Evolutionary conservation across 2,797 vertebrate genomes (phyloP).

Genomic region (Argentina silus): DNA sequence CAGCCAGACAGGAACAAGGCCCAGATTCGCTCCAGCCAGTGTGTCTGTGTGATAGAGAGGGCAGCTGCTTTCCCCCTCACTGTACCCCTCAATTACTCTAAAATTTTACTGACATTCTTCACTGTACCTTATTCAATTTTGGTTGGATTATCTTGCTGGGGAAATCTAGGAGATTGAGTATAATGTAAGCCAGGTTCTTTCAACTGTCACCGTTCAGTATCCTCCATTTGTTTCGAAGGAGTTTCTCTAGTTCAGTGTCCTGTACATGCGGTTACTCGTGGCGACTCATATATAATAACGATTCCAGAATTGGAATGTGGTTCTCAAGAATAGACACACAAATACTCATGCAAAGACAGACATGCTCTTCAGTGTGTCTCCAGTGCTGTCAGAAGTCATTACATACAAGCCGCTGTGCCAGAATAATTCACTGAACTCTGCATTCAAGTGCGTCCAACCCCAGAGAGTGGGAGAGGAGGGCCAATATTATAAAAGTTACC

Average conservation of each 20-base stretch:
- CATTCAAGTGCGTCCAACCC: slow-evolving; percentile 65
- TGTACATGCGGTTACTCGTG: slow-evolving; percentile 54
- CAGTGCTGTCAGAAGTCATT: slow-evolving; percentile 77
- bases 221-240: slow-evolving; percentile 39
- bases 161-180: slow-evolving; percentile 7
- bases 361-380: slow-evolving; percentile 73
- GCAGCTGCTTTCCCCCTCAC: slow-evolving; percentile 57
- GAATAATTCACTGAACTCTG: slow-evolving; percentile 65
- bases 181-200: slow-evolving; percentile 13
- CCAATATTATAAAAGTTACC: slow-evolving; percentile 45
- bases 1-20: slow-evolving; percentile 65
- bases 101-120: slow-evolving; percentile 20
- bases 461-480: slow-evolving; percentile 18
- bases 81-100: slow-evolving; percentile 47
- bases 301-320: slow-evolving; percentile 71
- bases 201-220: slow-evolving; percentile 3
- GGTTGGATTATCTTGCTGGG: too few species aligned
- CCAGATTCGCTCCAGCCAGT: slow-evolving; percentile 60
- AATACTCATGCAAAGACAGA: slow-evolving; percentile 65
- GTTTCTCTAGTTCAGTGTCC: slow-evolving; percentile 31
- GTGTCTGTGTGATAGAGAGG: slow-evolving; percentile 54
- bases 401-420: slow-evolving; percentile 67
- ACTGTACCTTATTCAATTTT: slow-evolving; percentile 18
- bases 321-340: slow-evolving; percentile 66
- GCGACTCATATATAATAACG: slow-evolving; percentile 60